Evolutionary conservation across 2,797 vertebrate species (phyloP).

Genomic region (Rachycentron canadum): DNA sequence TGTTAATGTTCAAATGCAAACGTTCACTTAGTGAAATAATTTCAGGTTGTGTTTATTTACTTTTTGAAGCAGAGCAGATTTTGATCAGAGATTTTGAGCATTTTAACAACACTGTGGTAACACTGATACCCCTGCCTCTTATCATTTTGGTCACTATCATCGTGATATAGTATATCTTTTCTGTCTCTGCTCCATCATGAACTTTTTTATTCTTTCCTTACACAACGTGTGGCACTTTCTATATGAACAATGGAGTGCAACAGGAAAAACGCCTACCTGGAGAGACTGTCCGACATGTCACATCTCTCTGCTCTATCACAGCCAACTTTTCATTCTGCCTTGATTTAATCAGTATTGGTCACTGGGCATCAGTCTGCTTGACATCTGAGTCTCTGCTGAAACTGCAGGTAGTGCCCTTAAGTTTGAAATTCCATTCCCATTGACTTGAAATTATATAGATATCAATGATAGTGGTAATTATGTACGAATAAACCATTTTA

Average conservation of each 20-base stretch:
- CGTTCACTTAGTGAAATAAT: no score
- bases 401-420: neutral
- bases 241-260: neutral
- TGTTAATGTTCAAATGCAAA: no score
- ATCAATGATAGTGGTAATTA: constrained; percentile 20
- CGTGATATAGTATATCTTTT: no score
- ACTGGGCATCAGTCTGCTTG: constrained; percentile 2
- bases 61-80: no score
- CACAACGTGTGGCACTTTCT: neutral
- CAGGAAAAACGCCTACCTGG: neutral
- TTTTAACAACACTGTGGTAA: no score
- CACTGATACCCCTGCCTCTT: no score
- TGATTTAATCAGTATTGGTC: neutral
- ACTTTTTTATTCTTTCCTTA: neutral
- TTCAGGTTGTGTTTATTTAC: no score
- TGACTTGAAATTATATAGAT: constrained; percentile 22
- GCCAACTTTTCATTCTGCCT: neutral
- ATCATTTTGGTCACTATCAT: no score
- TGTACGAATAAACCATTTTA: constrained; percentile 7
- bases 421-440: constrained; percentile 25
- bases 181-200: constrained; percentile 18
- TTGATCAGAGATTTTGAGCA: no score
- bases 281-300: neutral
- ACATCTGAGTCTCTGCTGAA: constrained; percentile 15
- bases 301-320: neutral